Evolutionary conservation across 53 echinoderm and acorn worm genomes (phyloP).

Genomic region (Astropecten irregularis): DNA sequence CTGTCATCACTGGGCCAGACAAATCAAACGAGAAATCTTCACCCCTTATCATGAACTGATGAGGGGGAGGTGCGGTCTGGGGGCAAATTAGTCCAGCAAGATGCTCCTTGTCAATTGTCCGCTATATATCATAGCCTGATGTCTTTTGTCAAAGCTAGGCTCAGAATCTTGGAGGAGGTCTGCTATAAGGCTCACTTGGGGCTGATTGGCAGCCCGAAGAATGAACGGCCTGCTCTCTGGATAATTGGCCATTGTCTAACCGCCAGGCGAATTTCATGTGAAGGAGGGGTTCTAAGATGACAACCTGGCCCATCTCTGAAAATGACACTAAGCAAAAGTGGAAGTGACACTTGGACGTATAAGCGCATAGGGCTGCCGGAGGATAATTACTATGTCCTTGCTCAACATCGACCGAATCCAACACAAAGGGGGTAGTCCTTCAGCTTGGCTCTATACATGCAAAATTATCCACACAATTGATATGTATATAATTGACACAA

Average conservation of each 20-base stretch:
- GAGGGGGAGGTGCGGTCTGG: no score
- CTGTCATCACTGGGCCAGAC: no score
- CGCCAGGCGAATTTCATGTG: slow-evolving; percentile 24
- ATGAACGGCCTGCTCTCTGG: not conserved
- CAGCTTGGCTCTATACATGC: slow-evolving; percentile 28
- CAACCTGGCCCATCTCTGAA: slow-evolving; percentile 21
- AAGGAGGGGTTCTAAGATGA: not conserved
- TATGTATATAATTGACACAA: slow-evolving; percentile 54
- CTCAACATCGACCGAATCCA: slow-evolving; percentile 22
- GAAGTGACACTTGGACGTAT: slow-evolving; percentile 37
- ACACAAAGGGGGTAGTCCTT: slow-evolving; percentile 16
- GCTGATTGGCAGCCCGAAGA: slow-evolving; percentile 39
- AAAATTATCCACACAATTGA: slow-evolving; percentile 57
- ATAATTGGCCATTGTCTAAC: slow-evolving; percentile 51
- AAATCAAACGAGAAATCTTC: no score
- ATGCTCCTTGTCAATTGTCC: not conserved
- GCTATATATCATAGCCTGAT: not conserved
- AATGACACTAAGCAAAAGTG: slow-evolving; percentile 38
- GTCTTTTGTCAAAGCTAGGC: slow-evolving; percentile 23
- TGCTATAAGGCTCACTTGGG: no score
- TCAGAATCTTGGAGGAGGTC: no score
- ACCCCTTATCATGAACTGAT: no score
- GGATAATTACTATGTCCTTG: slow-evolving; percentile 30
- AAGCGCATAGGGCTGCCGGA: not conserved
- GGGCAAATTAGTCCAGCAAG: no score